Conservation (phyloP, 2,797 vertebrate genomes). For the Triplophysa yarkandensis region DNA sequence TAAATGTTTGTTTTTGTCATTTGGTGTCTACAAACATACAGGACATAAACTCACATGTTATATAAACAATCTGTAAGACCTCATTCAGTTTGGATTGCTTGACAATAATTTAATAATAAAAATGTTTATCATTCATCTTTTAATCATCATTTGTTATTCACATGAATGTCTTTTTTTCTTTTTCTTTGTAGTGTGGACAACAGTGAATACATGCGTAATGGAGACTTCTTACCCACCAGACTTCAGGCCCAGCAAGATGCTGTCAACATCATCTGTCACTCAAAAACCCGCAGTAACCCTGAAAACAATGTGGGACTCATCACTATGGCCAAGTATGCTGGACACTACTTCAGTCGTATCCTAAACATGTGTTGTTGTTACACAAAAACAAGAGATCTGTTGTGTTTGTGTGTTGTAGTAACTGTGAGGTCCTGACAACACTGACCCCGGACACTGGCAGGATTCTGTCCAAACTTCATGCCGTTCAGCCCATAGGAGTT, state of each 20-base stretch:
- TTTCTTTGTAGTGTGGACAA: slow-evolving; percentile 86
- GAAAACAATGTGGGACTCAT: slow-evolving; percentile 98
- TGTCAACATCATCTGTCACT: slow-evolving; percentile 97
- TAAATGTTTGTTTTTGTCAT: no score
- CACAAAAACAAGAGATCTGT: background rate
- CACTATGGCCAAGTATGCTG: slow-evolving; percentile 90
- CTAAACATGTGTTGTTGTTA: background rate
- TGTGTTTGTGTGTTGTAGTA: slow-evolving; percentile 70
- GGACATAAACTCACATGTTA: background rate
- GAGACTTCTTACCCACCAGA: slow-evolving; percentile 93
- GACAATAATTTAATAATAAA: background rate
- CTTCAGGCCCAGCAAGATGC: slow-evolving; percentile 97
- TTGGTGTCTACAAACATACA: background rate
- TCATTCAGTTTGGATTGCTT: background rate
- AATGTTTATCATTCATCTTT: no score
- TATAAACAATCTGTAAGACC: background rate
- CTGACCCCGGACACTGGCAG: slow-evolving; percentile 92
- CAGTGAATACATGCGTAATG: slow-evolving; percentile 98
- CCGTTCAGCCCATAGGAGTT: slow-evolving; percentile 89
- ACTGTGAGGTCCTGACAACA: slow-evolving; percentile 95
- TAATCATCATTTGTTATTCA: background rate
- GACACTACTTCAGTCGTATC: background rate
- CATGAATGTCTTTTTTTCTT: background rate
- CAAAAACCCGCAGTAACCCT: slow-evolving; percentile 94
- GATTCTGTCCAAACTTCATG: slow-evolving; percentile 94